A percentile compares a stretch with the other conserved stretches of the same genome.
Evolutionary conservation across 2,797 vertebrate species (phyloP).

Genomic region (Molossus molossus): DNA sequence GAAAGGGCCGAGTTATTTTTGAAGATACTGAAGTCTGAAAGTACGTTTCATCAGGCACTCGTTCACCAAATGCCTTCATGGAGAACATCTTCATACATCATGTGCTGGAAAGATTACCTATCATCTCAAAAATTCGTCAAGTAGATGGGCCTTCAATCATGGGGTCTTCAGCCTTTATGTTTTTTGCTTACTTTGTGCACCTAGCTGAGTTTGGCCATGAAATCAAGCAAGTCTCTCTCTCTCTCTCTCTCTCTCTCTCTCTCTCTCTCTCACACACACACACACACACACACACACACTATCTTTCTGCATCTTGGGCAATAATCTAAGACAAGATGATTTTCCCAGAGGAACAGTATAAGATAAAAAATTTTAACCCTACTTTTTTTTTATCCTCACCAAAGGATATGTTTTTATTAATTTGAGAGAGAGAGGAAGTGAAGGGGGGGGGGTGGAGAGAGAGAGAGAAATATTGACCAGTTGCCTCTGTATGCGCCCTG

Average conservation of each 20-base stretch:
- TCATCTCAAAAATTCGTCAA: slow-evolving; percentile 61
- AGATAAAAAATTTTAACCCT: neutral
- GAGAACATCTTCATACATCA: slow-evolving; percentile 74
- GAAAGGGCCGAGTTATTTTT: slow-evolving; percentile 81
- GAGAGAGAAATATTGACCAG: neutral
- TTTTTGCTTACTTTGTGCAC: neutral
- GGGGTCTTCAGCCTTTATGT: neutral
- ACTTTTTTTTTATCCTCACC: neutral
- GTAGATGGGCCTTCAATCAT: slow-evolving; percentile 7
- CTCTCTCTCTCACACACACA: neutral
- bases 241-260: neutral
- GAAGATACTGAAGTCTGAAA: slow-evolving; percentile 66
- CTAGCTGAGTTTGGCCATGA: slow-evolving; percentile 12
- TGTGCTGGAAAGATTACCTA: slow-evolving; percentile 65
- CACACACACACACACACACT: neutral
- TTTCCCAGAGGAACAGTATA: neutral
- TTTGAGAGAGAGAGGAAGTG: too few species aligned
- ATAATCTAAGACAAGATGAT: slow-evolving; percentile 46
- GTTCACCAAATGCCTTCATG: slow-evolving; percentile 73
- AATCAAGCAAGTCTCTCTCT: neutral
- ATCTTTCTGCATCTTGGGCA: slow-evolving; percentile 24
- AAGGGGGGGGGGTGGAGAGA: neutral
- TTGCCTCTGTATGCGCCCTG: neutral
- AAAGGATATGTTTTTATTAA: too few species aligned
- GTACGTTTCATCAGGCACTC: slow-evolving; percentile 74